Evolutionary conservation across 2,888 invertebrate species (phyloP).

Genomic region (Tipula lateralis): DNA sequence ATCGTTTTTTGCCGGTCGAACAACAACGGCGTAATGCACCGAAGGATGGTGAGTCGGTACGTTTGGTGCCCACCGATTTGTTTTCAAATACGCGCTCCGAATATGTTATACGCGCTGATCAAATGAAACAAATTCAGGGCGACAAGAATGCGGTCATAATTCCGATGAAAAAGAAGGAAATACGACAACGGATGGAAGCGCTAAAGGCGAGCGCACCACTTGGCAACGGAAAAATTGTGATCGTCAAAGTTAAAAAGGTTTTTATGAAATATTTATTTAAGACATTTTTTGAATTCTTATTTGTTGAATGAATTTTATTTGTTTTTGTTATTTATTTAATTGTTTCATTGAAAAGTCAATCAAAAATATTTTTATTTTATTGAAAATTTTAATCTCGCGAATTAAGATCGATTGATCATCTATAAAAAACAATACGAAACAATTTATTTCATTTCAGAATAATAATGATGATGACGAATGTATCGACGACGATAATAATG

Average conservation of each 20-base stretch:
- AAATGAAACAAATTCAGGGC: constrained; percentile 5
- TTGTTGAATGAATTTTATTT: constrained; percentile 26
- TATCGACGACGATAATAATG: background rate
- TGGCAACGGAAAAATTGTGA: constrained; percentile 27
- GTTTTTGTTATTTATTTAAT: constrained; percentile 6
- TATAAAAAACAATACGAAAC: background rate
- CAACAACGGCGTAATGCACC: background rate
- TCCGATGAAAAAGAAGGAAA: constrained; percentile 29
- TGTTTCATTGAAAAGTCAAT: constrained; percentile 12
- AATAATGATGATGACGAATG: constrained; percentile 13
- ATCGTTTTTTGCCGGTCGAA: constrained; percentile 12
- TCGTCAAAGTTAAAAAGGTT: constrained; percentile 30
- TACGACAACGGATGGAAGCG: constrained; percentile 25
- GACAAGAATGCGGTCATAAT: constrained; percentile 27
- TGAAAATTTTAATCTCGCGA: background rate
- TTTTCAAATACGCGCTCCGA: background rate
- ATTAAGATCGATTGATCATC: background rate
- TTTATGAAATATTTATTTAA: background rate
- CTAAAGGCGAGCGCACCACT: background rate
- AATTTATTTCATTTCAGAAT: constrained; percentile 30
- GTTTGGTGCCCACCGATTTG: background rate
- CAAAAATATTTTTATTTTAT: background rate
- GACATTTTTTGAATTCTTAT: background rate
- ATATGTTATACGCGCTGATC: background rate
- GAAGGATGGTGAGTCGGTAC: background rate